Conservation (phyloP, 2,888 invertebrate species). For the Scaptodrosophila latifasciaeformis region DNA sequence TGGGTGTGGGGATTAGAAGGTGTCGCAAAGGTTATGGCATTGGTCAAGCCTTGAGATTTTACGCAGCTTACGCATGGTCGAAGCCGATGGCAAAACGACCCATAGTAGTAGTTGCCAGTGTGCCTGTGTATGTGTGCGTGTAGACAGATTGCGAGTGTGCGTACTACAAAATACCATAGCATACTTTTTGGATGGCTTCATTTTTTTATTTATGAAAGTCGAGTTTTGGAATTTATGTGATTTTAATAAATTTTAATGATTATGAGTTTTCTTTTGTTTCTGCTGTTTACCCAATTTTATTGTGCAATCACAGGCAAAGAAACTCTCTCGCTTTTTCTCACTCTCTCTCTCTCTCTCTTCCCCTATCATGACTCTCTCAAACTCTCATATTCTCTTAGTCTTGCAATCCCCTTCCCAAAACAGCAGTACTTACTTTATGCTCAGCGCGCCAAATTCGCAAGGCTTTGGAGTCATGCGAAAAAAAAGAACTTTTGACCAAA, state of each 20-base stretch:
- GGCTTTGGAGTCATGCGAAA: slow-evolving; percentile 29
- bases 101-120: slow-evolving; percentile 4
- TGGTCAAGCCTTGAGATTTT: slow-evolving; percentile 64
- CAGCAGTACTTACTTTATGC: slow-evolving; percentile 43
- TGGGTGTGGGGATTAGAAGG: slow-evolving; percentile 8
- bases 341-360: slow-evolving; percentile 16
- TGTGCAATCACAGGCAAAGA: slow-evolving; percentile 63
- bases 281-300: slow-evolving; percentile 39
- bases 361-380: slow-evolving; percentile 8
- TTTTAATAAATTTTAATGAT: slow-evolving; percentile 25
- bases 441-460: slow-evolving; percentile 61
- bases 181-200: slow-evolving; percentile 58
- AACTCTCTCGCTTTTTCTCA: slow-evolving; percentile 21
- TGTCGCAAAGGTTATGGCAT: slow-evolving; percentile 40
- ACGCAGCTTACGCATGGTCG: slow-evolving; percentile 48
- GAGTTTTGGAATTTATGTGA: slow-evolving; percentile 40
- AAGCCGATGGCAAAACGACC: no score
- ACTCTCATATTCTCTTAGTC: slow-evolving; percentile 7
- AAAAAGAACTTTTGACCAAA: slow-evolving; percentile 40
- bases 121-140: slow-evolving; percentile 21
- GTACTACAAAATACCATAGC: slow-evolving; percentile 60
- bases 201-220: slow-evolving; percentile 38
- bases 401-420: no score
- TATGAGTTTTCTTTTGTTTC: slow-evolving; percentile 22
- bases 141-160: no score